Evolutionary conservation across 2,888 invertebrate genomes (phyloP).

Genomic region (Campaea margaritaria): DNA sequence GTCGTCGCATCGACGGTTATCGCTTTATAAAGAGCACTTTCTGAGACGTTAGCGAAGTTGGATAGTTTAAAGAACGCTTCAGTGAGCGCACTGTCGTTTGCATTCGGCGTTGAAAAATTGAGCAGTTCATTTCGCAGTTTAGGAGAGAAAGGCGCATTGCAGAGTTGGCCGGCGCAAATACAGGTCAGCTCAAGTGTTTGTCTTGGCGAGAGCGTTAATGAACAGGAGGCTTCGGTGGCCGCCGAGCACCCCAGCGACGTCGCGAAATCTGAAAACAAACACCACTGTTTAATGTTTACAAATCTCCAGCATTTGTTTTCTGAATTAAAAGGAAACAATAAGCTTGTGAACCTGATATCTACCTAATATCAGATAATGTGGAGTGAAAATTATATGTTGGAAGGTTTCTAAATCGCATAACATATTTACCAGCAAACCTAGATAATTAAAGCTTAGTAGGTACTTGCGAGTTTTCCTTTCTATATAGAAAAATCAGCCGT

Average conservation of each 20-base stretch:
- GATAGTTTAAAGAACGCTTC: conserved; percentile 61
- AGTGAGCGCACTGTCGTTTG: conserved; percentile 50
- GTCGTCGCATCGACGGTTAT: conserved; percentile 50
- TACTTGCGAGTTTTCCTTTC: too few species aligned
- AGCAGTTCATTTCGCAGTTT: conserved; percentile 61
- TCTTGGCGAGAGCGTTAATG: conserved; percentile 54
- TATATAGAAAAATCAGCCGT: background rate
- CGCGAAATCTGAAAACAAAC: conserved; percentile 63
- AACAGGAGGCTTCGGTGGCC: conserved; percentile 54
- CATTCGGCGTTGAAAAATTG: conserved; percentile 59
- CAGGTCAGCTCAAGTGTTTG: conserved; percentile 64
- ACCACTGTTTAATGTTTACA: conserved; percentile 32
- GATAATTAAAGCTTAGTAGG: too few species aligned
- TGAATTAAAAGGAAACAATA: too few species aligned
- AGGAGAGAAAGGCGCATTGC: conserved; percentile 68
- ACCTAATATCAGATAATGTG: too few species aligned
- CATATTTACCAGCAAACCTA: too few species aligned
- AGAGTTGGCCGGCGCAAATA: conserved; percentile 63
- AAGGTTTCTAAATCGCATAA: too few species aligned
- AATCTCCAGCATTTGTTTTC: too few species aligned
- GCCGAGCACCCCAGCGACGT: conserved; percentile 64
- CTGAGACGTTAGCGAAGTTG: conserved; percentile 58
- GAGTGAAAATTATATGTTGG: too few species aligned
- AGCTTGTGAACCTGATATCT: too few species aligned
- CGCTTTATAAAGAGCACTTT: conserved; percentile 54